These are phyloP conservation scores for Delphinapterus leucas DNA, from an alignment of 2,113 vertebrate genomes.

Conservation along the genomic window DNA sequence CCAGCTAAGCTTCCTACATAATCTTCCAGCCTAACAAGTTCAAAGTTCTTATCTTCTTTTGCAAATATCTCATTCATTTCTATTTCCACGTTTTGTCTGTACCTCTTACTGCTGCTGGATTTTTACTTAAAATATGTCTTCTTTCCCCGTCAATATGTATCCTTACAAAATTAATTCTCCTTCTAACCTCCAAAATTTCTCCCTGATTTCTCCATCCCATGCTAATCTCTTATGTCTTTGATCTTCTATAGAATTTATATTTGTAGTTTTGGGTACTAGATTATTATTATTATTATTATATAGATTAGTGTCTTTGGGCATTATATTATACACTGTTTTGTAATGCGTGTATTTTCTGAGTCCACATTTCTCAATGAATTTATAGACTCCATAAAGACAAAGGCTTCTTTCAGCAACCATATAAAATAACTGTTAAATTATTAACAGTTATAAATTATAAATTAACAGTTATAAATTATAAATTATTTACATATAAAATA, in stretches of 20 bases:
- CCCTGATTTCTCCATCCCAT: not conserved
- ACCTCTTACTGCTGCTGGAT: not conserved
- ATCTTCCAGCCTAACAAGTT: not conserved
- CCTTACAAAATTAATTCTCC: not conserved
- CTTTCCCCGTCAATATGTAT: no score
- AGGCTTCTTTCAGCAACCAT: not conserved
- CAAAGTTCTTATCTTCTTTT: not conserved
- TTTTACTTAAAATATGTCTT: not conserved
- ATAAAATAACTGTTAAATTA: not conserved
- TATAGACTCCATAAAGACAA: not conserved
- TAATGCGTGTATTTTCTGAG: not conserved
- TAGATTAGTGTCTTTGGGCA: not conserved
- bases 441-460: no score
- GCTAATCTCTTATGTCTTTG: not conserved
- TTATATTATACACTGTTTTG: not conserved
- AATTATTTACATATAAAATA: not conserved
- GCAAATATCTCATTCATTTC: not conserved
- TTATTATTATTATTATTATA: not conserved
- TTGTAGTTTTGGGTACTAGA: not conserved
- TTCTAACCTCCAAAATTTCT: not conserved
- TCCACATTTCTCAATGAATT: not conserved
- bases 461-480: no score
- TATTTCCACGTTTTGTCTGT: not conserved
- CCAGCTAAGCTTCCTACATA: not conserved
- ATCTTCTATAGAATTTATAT: not conserved